Evolutionary conservation across 2,113 vertebrate genomes (phyloP), one percentile per base, ranked within the genome.

Genomic region (Pholis gunnellus): DNA sequence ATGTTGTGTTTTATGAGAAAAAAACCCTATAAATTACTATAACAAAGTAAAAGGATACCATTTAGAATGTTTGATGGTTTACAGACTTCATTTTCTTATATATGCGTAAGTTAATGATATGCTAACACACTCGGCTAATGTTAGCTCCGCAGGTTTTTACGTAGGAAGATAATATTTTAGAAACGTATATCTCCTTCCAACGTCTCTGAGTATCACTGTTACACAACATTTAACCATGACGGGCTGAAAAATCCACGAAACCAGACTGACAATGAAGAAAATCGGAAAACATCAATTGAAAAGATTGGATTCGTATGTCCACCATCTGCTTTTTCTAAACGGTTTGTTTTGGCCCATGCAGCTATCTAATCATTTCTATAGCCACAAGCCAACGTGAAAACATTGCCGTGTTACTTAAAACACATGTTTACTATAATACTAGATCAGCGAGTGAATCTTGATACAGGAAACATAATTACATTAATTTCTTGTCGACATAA

Each of bases 401-500:
- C 57, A 57, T 20, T 60, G 20, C 42, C 64, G 54, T 6, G 17
- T 6, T 46, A n/a, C 9, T 22, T 27, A 18, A 25, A 69, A 68
- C 54, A 65, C 46, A 29, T 10, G 15, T 67, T 78, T 31, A 60
- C 63, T 36, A 15, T 54, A 65, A 66, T 38, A 56, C 52, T 10
- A 22, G 8, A 14, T 25, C 34, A 78, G 40, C 57, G 14, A 38
- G 59, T 36, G 68, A 38, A 71, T 81, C 29, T 56, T 60, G 22
- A 4, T 70, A 73, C 63, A 46, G 25, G 4, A 59, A 66, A 71
- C 0, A 6, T 44, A 9, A 1, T 2, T 38, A 27, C 8, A 27
- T 60, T 78, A 5, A 18, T 3, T 61, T 72, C 44, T 66, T 6
- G 72, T 72, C 17, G 68, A 78, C 31, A 60, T 46, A n/a, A 80